These are phyloP conservation scores for Apamea anceps DNA, from an alignment of 2,888 invertebrate species.

Conservation along the genomic window DNA sequence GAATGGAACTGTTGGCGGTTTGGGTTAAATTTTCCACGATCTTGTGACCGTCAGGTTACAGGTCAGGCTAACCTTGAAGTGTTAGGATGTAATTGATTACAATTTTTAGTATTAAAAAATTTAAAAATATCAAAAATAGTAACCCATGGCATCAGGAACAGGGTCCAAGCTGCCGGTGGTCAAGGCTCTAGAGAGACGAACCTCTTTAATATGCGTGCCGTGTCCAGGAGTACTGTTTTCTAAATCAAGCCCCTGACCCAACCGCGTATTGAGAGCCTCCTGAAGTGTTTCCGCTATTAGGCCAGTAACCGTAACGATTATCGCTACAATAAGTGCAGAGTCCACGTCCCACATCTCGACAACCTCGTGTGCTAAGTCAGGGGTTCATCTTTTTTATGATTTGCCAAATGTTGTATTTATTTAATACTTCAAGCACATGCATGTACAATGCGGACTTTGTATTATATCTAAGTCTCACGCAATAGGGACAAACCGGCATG, in stretches of 20 bases:
- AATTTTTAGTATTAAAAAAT: not conserved
- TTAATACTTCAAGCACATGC: no score
- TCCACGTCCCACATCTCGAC: not conserved
- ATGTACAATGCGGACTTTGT: no score
- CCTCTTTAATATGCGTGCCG: not conserved
- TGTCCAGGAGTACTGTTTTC: not conserved
- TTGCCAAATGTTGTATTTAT: not conserved
- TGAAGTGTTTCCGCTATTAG: not conserved
- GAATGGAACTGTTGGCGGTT: constrained; percentile 4
- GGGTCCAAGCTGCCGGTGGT: not conserved
- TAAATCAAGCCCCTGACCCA: not conserved
- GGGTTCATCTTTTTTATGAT: not conserved
- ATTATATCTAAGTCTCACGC: no score
- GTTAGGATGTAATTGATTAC: not conserved
- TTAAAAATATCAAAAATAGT: not conserved
- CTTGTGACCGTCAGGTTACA: not conserved
- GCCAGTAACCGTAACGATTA: not conserved
- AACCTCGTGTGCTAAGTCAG: not conserved
- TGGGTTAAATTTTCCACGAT: not conserved
- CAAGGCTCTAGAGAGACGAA: no score
- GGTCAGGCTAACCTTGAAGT: not conserved
- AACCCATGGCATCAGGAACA: not conserved
- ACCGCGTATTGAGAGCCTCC: not conserved
- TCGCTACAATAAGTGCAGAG: not conserved
- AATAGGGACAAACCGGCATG: no score